phyloP scores from a whole-genome alignment of 2,888 invertebrate genomes.

The Phytoseiulus persimilis region DNA sequence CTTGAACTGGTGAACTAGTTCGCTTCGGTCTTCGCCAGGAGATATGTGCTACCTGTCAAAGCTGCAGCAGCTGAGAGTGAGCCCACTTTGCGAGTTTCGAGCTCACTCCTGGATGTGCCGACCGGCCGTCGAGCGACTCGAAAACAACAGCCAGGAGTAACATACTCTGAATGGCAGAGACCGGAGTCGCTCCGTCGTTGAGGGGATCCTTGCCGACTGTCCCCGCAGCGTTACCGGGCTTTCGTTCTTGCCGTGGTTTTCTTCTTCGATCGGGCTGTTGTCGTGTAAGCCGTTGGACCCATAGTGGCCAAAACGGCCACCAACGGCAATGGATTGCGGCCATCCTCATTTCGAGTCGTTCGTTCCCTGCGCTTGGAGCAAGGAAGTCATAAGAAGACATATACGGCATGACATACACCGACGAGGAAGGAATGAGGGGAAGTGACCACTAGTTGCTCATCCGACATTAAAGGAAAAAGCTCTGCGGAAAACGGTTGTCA shows the following conservation, averaged over 20 bases:
- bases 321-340: not conserved
- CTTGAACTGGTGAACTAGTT: conserved; percentile 5
- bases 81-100: not conserved
- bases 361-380: not conserved
- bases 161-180: too few relatives aligned
- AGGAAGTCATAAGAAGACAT: not conserved
- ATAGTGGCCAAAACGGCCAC: not conserved
- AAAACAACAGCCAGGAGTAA: too few relatives aligned
- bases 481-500: not conserved
- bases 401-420: not conserved
- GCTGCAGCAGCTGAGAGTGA: not conserved
- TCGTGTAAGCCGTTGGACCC: not conserved
- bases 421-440: not conserved
- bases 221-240: too few relatives aligned
- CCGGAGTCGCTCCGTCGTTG: too few relatives aligned
- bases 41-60: not conserved
- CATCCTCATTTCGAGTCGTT: not conserved
- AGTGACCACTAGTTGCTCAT: not conserved
- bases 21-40: not conserved
- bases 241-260: not conserved
- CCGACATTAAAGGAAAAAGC: not conserved
- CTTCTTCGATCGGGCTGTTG: too few relatives aligned
- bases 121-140: too few relatives aligned
- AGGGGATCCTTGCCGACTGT: too few relatives aligned
- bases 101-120: not conserved